phyloP scores from a whole-genome alignment of 2,113 vertebrate genomes.

The Scopus umbretta region DNA sequence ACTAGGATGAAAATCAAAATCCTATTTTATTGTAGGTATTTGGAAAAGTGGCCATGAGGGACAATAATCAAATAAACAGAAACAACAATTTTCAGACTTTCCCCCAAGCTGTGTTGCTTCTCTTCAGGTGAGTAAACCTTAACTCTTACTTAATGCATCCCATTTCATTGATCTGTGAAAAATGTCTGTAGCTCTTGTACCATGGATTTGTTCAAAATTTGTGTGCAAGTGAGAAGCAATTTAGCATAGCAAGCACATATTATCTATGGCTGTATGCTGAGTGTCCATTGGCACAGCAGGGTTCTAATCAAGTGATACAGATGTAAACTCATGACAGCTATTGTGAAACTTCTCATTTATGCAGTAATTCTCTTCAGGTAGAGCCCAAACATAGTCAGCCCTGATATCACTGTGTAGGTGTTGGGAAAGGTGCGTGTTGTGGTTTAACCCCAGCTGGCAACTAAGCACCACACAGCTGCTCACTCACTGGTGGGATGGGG shows the following conservation, averaged over 20 bases:
- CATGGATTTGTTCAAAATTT: background rate
- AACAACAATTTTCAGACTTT: conserved; percentile 99
- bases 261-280: background rate
- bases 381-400: background rate
- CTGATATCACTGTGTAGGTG: background rate
- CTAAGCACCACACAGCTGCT: too few species aligned
- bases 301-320: background rate
- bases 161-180: background rate
- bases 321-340: background rate
- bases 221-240: background rate
- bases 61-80: conserved; percentile 94
- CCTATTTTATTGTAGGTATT: conserved; percentile 81
- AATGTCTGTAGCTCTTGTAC: background rate
- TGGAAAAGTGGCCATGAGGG: conserved; percentile 97
- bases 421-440: background rate
- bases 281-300: background rate
- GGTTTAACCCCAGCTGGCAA: too few species aligned
- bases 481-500: too few species aligned
- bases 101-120: conserved; percentile 92
- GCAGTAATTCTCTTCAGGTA: background rate
- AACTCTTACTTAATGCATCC: background rate
- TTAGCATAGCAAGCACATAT: background rate
- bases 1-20: background rate
- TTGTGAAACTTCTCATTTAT: background rate
- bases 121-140: conserved; percentile 84